Base-by-base conservation (phyloP, 2,113 vertebrate genomes). In the Pelusios castaneus region DNA sequence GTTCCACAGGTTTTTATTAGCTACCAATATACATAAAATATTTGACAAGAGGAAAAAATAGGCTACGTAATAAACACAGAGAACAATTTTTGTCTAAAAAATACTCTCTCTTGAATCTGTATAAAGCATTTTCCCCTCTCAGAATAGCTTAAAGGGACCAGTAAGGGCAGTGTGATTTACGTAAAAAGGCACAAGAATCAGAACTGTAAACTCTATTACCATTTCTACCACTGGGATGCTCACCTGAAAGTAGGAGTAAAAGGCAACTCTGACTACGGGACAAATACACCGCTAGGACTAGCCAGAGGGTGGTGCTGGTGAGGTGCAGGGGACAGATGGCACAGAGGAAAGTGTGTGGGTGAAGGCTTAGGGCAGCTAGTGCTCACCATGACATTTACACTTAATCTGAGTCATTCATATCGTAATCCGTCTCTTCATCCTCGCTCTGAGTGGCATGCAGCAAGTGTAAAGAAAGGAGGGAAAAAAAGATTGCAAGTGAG, bases 371-470 rank as follows among this genome's bases (percentile, higher is more conserved):
- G 96, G 97, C 97, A 95, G 95, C 97, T 94, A 97, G 97, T 94
- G 98, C 98, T 99, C 98, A 99, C 99, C 98, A 93, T 97, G 97
- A 98, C 97, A 98, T 97, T 98, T 98, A 98, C 97, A 98, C 93
- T 98, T 98, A 99, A 99, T 99, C 98, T 98, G 98, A 99, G 98
- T 98, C 98, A 98, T 98, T 98, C 98, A 98, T 98, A 98, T 98
- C 98, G 97, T 97, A 98, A 98, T 99, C 98, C 94, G 97, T 98
- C 94, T 98, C 98, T 96, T 99, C 98, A 60, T 99, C 98, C 97
- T 98, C 98, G 93, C 98, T 99, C 99, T 99, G 98, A 98, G 91
- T 91, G 55, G 84, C 97, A 97, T 97, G 96, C 97, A 97, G 96
- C 86, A 96, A 97, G 97, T 94, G 87, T 87, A 96, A 97, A 98